phyloP scores from a whole-genome alignment of 2,888 invertebrate genomes.

The Erebia aethiops region DNA sequence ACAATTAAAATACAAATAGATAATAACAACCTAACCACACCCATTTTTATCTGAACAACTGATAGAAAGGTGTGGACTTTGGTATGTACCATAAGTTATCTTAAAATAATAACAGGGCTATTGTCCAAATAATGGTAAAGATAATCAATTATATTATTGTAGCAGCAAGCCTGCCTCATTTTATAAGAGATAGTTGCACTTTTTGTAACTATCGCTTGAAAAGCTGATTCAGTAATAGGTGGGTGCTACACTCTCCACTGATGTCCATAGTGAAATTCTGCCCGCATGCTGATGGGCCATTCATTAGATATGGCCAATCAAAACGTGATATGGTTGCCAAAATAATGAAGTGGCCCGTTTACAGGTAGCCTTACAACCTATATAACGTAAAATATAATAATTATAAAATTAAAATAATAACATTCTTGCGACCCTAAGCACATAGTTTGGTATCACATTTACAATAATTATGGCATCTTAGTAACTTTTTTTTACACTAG shows the following conservation, averaged over 20 bases:
- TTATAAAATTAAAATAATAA: conserved; percentile 26
- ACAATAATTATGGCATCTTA: conserved; percentile 62
- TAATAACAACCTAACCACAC: neutral
- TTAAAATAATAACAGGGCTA: too few relatives aligned
- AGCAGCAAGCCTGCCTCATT: too few relatives aligned
- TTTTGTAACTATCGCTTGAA: too few relatives aligned
- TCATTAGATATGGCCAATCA: too few relatives aligned
- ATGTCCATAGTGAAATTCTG: too few relatives aligned
- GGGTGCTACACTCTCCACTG: too few relatives aligned
- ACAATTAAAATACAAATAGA: neutral
- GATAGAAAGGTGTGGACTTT: neutral
- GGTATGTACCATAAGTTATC: neutral
- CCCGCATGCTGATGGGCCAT: too few relatives aligned
- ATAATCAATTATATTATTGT: too few relatives aligned
- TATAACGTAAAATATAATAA: neutral
- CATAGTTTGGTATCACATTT: conserved; percentile 76
- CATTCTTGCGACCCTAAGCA: conserved; percentile 28
- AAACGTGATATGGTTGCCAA: too few relatives aligned
- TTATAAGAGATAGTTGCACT: too few relatives aligned
- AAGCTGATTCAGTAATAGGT: too few relatives aligned
- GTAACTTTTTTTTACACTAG: conserved; percentile 44
- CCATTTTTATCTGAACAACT: conserved; percentile 8
- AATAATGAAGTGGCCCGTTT: neutral
- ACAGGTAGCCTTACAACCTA: neutral
- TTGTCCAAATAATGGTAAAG: too few relatives aligned